Evolutionary conservation across 35 echinoderm and acorn worm species (phyloP).

Genomic region (Ophiothrix spiculata): DNA sequence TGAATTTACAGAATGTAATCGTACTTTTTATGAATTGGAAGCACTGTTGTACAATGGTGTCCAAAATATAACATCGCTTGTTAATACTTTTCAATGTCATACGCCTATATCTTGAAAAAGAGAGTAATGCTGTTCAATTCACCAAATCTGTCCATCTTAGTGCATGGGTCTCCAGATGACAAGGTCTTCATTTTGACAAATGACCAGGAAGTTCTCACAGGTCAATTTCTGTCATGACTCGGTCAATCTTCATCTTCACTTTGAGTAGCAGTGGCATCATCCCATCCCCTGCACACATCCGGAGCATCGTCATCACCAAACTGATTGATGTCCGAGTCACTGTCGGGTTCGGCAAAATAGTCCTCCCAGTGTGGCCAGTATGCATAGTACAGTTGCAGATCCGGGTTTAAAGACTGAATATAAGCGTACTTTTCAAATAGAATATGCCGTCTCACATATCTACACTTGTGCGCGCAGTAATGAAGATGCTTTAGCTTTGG

Average conservation of each 20-base stretch:
- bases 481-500: neutral
- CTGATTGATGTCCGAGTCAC: neutral
- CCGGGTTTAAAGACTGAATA: neutral
- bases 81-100: too few relatives aligned
- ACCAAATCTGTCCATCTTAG: too few relatives aligned
- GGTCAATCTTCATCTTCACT: neutral
- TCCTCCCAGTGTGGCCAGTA: neutral
- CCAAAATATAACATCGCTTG: too few relatives aligned
- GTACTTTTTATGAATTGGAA: too few relatives aligned
- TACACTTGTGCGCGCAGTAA: neutral
- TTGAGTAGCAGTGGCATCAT: neutral
- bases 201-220: too few relatives aligned
- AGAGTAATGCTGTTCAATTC: too few relatives aligned
- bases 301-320: neutral
- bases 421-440: neutral
- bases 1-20: too few relatives aligned
- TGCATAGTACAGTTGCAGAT: neutral
- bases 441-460: neutral
- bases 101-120: too few relatives aligned
- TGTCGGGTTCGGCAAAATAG: neutral
- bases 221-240: too few relatives aligned
- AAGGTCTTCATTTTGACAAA: too few relatives aligned
- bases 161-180: too few relatives aligned
- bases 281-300: neutral
- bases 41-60: too few relatives aligned